Evolutionary conservation across 2,888 invertebrate species (phyloP).

Genomic region (Polydesmus complanatus): DNA sequence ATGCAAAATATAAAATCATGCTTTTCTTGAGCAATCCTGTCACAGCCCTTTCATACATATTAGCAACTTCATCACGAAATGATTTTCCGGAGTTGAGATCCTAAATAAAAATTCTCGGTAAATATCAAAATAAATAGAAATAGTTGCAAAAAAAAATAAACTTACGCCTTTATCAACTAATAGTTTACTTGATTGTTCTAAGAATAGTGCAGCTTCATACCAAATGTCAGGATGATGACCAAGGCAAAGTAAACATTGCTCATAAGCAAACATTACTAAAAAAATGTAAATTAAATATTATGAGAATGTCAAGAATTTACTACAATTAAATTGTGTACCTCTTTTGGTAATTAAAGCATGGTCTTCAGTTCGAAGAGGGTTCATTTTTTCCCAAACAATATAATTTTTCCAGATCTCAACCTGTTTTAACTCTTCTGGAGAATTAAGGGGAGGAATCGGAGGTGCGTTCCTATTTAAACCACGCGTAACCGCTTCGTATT

Average conservation of each 20-base stretch:
- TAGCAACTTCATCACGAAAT: slow-evolving; percentile 87
- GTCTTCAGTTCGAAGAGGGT: slow-evolving; percentile 92
- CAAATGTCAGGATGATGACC: slow-evolving; percentile 98
- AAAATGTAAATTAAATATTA: slow-evolving; percentile 14
- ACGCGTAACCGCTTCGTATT: slow-evolving; percentile 84
- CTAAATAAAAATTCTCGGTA: slow-evolving; percentile 38
- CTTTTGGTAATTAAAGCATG: slow-evolving; percentile 79
- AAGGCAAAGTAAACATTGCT: slow-evolving; percentile 88
- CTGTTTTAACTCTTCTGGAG: slow-evolving; percentile 82
- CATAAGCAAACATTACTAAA: slow-evolving; percentile 92
- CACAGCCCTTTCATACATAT: slow-evolving; percentile 88
- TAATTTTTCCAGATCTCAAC: slow-evolving; percentile 99
- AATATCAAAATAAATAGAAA: background rate
- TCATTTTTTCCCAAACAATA: slow-evolving; percentile 91
- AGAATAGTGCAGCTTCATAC: slow-evolving; percentile 95
- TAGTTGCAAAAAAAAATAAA: slow-evolving; percentile 21
- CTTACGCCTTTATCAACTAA: slow-evolving; percentile 85
- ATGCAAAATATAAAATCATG: slow-evolving; percentile 90
- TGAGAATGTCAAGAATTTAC: slow-evolving; percentile 1
- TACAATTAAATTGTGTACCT: slow-evolving; percentile 26
- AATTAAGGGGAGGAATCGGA: slow-evolving; percentile 86
- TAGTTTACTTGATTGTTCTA: slow-evolving; percentile 86
- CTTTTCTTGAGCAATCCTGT: slow-evolving; percentile 76
- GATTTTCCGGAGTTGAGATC: slow-evolving; percentile 84
- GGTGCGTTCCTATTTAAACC: slow-evolving; percentile 91